A percentile compares a stretch with the other conserved stretches of the same genome.
Evolutionary conservation across 2,797 vertebrate species (phyloP).

Genomic region (Helostoma temminkii): DNA sequence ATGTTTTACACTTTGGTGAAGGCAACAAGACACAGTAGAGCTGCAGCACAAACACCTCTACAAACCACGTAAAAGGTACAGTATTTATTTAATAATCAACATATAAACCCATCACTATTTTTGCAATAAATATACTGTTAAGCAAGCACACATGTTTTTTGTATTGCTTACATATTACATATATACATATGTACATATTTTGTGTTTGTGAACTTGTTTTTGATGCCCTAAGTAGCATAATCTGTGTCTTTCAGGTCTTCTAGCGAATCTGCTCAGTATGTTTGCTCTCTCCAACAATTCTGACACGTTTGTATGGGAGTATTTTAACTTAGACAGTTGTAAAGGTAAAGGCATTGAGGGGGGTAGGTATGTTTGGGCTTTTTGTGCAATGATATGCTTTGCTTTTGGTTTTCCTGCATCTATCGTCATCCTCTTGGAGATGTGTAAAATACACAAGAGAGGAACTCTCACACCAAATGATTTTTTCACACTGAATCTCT

Average conservation of each 20-base stretch:
- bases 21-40: neutral
- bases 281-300: conserved; percentile 32
- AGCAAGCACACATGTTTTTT: too few relatives aligned
- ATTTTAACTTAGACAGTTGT: neutral
- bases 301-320: accelerated
- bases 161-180: neutral
- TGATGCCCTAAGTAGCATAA: neutral
- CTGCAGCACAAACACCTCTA: neutral
- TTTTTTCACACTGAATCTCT: conserved; percentile 70
- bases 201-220: neutral
- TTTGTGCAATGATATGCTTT: neutral
- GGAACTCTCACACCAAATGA: conserved; percentile 38
- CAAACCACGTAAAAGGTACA: conserved; percentile 27
- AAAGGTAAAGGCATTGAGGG: accelerated
- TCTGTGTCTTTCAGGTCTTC: conserved; percentile 27
- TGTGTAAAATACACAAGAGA: conserved; percentile 42
- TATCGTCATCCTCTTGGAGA: conserved; percentile 57
- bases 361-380: neutral
- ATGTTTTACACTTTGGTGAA: neutral
- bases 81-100: neutral
- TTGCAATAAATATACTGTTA: neutral
- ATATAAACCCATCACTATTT: neutral
- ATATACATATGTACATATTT: neutral
- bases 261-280: conserved; percentile 6
- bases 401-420: conserved; percentile 64